Percentiles rank a stretch among this genome's conserved stretches.
Conservation (phyloP, 2,797 vertebrate species). For the Taeniopygia guttata region DNA sequence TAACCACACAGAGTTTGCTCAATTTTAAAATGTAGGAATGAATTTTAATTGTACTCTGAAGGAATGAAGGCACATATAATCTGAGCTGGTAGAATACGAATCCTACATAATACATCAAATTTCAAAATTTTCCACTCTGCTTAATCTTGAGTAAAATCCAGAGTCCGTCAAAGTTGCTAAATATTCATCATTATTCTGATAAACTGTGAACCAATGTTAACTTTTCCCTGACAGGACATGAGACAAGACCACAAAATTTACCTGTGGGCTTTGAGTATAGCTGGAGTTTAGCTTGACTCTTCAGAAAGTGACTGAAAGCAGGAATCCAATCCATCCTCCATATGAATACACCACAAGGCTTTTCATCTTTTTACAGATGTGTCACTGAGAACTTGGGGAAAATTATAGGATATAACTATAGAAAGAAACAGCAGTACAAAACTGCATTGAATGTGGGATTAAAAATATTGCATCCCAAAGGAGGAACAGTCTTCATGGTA, state of each 20-base stretch:
- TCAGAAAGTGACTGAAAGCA: background rate
- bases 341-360: background rate
- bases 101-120: background rate
- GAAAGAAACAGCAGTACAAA: conserved; percentile 4
- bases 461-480: background rate
- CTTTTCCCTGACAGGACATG: background rate
- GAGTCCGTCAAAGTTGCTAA: background rate
- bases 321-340: background rate
- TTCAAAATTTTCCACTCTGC: background rate
- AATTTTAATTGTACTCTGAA: background rate
- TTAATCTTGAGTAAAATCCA: background rate
- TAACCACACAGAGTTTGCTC: background rate
- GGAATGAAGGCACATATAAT: background rate
- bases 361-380: background rate
- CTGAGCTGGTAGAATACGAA: background rate
- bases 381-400: background rate
- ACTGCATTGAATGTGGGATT: background rate
- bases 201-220: background rate
- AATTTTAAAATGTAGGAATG: background rate
- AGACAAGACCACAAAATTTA: background rate
- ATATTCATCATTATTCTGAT: background rate
- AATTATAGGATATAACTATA: background rate
- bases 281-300: background rate
- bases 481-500: background rate
- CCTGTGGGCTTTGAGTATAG: background rate